Base-by-base conservation (phyloP, 2,797 vertebrate species). In the Ataeniobius toweri region DNA sequence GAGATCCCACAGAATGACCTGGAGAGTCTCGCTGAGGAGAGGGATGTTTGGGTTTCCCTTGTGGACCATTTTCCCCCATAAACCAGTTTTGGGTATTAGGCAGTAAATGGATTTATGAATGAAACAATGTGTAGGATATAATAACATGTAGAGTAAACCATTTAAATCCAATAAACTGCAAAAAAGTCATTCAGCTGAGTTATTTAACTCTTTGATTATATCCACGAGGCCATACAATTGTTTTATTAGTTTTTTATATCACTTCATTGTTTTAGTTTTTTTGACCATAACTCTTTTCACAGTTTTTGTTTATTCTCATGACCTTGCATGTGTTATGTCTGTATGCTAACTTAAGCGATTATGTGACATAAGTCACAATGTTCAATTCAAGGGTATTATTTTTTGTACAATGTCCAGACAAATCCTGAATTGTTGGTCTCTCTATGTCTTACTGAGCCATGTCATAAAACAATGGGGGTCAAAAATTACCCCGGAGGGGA, bases 251-350 rank as follows among this genome's bases (percentile, higher is more conserved):
- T 59, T 10, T 70, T 20, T 58, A 59, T 39, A 28, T 13, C 8
- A 46, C 13, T 58, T 50, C n/a, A 18, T 7, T 28, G 61, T 31
- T 74, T 39, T 13, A 67, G 13, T 22, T 58, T 22, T 31, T 73
- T 59, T 59, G 20, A 48, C 70, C 22, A 59, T 5, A 22, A 24
- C 18, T 31, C 39, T 31, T 65, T 50, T 44, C 16, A 3, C 3
- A 74, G 41, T 72, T 80, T 80, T 76, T 67, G 26, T 53, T 80
- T 0, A 65, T 46, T 36, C 26, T 46, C 10, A 3, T 72, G 58
- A 28, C 74, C 79, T 80, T 80, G 56, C 13, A n/a, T 24, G 58
- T 80, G 74, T 76, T 80, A 26, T 76, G 74, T 72, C 79, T 80
- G 8, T 36, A 71, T 44, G 68, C 50, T 48, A 65, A 80, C 69